Percentiles rank a stretch among this genome's conserved stretches.
These are phyloP conservation scores for Cryptus armator DNA, from an alignment of 2,888 invertebrate genomes.

Conservation along the genomic window DNA sequence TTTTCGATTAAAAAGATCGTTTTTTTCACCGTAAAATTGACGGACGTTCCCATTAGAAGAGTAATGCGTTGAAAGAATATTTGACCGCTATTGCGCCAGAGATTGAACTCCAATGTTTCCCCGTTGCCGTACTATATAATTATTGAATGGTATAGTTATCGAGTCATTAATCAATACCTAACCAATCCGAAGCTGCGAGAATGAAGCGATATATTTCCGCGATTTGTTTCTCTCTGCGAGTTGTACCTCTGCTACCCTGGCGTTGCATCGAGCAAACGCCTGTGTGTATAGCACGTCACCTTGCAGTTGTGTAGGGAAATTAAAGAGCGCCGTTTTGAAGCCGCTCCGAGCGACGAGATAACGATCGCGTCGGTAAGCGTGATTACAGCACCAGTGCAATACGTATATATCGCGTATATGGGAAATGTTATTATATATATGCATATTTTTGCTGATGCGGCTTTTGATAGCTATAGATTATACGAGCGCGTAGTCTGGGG, in stretches of 20 bases:
- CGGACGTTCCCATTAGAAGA: too few relatives aligned
- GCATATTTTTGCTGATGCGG: slow-evolving; percentile 27
- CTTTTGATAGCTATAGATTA: slow-evolving; percentile 19
- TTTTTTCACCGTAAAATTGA: too few relatives aligned
- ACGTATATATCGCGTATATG: slow-evolving; percentile 21
- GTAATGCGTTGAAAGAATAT: too few relatives aligned
- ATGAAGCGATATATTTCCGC: slow-evolving; percentile 54
- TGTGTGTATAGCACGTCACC: slow-evolving; percentile 30
- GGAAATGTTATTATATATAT: background rate
- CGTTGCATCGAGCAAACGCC: background rate
- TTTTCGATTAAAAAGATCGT: too few relatives aligned
- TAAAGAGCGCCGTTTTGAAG: slow-evolving; percentile 45
- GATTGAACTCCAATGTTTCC: too few relatives aligned
- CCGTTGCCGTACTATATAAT: too few relatives aligned
- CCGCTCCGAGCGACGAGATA: slow-evolving; percentile 46
- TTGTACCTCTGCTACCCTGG: background rate
- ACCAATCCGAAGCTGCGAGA: too few relatives aligned
- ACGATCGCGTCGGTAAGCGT: slow-evolving; percentile 57
- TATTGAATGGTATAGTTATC: too few relatives aligned
- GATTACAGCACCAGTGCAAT: slow-evolving; percentile 57
- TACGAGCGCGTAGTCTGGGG: background rate
- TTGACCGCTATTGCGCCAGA: too few relatives aligned
- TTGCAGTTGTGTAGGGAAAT: slow-evolving; percentile 48
- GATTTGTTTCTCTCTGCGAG: slow-evolving; percentile 50
- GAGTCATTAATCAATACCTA: background rate